Evolutionary conservation across 2,888 invertebrate species (phyloP).

Genomic region (Halictus quadricinctus): DNA sequence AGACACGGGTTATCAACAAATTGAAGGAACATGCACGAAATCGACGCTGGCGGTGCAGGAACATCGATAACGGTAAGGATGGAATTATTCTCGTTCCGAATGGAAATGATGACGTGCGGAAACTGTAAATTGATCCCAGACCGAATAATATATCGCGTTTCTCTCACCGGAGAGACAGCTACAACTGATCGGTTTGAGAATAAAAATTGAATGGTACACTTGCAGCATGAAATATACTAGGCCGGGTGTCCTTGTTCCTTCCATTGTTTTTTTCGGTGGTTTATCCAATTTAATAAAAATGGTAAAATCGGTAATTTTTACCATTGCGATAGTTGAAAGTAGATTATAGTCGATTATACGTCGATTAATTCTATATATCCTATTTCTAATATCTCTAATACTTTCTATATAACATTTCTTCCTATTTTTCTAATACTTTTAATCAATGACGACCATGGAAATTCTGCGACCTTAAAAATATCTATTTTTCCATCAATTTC

Average conservation of each 20-base stretch:
- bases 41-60: constrained; percentile 42
- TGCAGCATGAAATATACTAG: constrained; percentile 37
- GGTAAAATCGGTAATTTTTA: too few relatives aligned
- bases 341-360: too few relatives aligned
- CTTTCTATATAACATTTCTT: too few relatives aligned
- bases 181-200: constrained; percentile 55
- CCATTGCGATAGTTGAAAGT: too few relatives aligned
- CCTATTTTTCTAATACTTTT: neutral
- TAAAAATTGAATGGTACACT: constrained; percentile 60
- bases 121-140: constrained; percentile 56
- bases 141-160: constrained; percentile 50
- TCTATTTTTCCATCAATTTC: neutral
- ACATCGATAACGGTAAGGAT: constrained; percentile 59
- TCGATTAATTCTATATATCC: too few relatives aligned
- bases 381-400: too few relatives aligned
- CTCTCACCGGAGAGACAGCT: constrained; percentile 39
- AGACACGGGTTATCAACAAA: constrained; percentile 41
- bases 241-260: neutral
- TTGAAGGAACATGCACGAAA: constrained; percentile 50
- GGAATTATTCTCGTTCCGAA: constrained; percentile 60
- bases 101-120: constrained; percentile 61
- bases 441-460: neutral
- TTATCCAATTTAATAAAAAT: too few relatives aligned
- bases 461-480: neutral
- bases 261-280: neutral